These are phyloP conservation scores for Geotrypetes seraphini DNA, from an alignment of 2,797 vertebrate genomes.

Conservation along the genomic window DNA sequence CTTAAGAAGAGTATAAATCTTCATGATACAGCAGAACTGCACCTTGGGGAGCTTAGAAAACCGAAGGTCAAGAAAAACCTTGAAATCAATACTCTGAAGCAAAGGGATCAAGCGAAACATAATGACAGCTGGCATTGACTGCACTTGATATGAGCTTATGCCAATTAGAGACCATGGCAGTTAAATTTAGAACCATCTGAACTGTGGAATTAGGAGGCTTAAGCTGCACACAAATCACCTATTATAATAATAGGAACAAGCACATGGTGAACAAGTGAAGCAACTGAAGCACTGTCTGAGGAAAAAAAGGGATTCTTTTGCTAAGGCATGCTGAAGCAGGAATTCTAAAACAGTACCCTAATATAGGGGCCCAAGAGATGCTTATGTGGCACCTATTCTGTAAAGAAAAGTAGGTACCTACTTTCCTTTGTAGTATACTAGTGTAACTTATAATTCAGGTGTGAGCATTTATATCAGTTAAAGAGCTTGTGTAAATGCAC, in stretches of 20 bases:
- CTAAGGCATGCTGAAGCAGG: too few species aligned
- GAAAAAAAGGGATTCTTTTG: too few species aligned
- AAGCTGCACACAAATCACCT: neutral
- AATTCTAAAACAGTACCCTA: too few species aligned
- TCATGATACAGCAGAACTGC: neutral
- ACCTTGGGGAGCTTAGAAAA: constrained; percentile 1
- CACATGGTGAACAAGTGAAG: neutral
- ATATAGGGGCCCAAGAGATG: too few species aligned
- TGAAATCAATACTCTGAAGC: neutral
- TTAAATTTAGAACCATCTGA: neutral
- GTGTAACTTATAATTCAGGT: too few species aligned
- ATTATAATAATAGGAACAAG: neutral
- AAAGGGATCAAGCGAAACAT: constrained; percentile 3
- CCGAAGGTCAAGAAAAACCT: constrained; percentile 12
- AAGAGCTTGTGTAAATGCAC: too few species aligned
- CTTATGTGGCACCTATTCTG: too few species aligned
- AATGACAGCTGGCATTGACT: constrained; percentile 9
- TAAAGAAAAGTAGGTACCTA: too few species aligned
- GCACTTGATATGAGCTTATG: neutral
- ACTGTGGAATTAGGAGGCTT: neutral
- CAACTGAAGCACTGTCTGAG: neutral
- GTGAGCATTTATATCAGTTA: too few species aligned
- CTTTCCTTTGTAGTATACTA: too few species aligned
- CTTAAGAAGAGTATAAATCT: neutral
- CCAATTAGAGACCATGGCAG: neutral